These are phyloP conservation scores for Connochaetes taurinus DNA, from an alignment of 2,113 vertebrate genomes.

Conservation along the genomic window DNA sequence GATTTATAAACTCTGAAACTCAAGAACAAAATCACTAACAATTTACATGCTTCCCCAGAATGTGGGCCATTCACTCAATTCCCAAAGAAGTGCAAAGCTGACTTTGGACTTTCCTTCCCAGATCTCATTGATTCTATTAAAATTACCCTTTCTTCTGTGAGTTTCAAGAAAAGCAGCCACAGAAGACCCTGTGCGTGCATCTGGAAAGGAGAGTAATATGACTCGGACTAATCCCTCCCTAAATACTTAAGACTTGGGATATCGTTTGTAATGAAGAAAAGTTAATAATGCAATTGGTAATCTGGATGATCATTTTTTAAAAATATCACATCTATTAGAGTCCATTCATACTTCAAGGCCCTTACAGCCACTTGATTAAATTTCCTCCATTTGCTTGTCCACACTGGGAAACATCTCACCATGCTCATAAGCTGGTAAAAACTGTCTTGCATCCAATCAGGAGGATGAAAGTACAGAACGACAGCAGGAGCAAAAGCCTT, in stretches of 20 bases:
- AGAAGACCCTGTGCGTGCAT: not conserved
- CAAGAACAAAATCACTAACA: not conserved
- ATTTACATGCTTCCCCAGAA: not conserved
- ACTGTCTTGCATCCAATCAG: not conserved
- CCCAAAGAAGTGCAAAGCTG: not conserved
- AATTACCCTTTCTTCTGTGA: not conserved
- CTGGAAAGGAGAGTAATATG: not conserved
- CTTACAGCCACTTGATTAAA: not conserved
- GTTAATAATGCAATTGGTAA: not conserved
- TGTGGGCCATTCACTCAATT: not conserved
- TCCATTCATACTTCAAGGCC: not conserved
- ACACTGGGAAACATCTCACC: not conserved
- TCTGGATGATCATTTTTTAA: not conserved
- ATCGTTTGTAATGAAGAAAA: not conserved
- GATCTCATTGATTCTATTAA: not conserved
- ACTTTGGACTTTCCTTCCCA: not conserved
- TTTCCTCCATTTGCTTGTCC: constrained; percentile 2
- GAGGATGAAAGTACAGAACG: not conserved
- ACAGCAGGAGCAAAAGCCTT: not conserved
- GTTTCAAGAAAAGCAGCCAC: not conserved
- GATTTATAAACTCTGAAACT: not conserved
- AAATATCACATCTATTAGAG: not conserved
- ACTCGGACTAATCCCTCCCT: not conserved
- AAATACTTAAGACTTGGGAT: not conserved
- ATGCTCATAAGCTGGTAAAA: not conserved